Evolutionary conservation across 2,888 invertebrate species (phyloP), one percentile per base, ranked within the genome.

Genomic region (Pollenia angustigena): DNA sequence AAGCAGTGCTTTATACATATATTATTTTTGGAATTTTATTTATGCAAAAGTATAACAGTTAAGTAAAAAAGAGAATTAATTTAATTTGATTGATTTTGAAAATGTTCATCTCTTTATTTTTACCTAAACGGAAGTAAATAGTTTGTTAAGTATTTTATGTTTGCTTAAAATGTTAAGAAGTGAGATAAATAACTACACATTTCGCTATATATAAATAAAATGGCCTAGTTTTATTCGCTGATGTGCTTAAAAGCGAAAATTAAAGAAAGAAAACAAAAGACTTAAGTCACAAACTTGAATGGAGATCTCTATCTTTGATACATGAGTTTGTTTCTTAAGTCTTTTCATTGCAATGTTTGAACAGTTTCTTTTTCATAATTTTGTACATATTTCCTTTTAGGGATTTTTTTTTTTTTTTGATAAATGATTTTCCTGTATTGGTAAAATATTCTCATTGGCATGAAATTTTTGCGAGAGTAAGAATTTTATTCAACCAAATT

Each of bases 231-330:
- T 40, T 40, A 68, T 69, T 69, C 68, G 42, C 54, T 74, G 10
- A 44, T n/a, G 52, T 44, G 18, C 32, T 44, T 6, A n/a, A 58
- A 44, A n/a, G 60, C 40, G 10, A 68, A 76, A 42, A 32, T 32
- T 6, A 44, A 50, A 12, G 40, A 52, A 42, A 62, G 64, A 81
- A 88, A 88, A 90, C 91, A 86, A 91, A 91, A 91, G 91, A 91
- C 89, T 91, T 85, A 88, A 85, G 85, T 89, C 85, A 87, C 90
- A 81, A 91, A 74, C 85, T 42, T 23, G 6, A 16, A 14, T 58
- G 18, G 11, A 58, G 32, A 71, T 66, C 50, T 58, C 40, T n/a
- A 50, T 23, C 44, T 18, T 60, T 42, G 56, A 23, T 42, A 50
- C 0, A 8, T 44, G 2, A 4, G 52, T 72, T 54, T 72, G 44